Conservation (phyloP, 2,113 vertebrate genomes). For the Callopanchax toddi region DNA sequence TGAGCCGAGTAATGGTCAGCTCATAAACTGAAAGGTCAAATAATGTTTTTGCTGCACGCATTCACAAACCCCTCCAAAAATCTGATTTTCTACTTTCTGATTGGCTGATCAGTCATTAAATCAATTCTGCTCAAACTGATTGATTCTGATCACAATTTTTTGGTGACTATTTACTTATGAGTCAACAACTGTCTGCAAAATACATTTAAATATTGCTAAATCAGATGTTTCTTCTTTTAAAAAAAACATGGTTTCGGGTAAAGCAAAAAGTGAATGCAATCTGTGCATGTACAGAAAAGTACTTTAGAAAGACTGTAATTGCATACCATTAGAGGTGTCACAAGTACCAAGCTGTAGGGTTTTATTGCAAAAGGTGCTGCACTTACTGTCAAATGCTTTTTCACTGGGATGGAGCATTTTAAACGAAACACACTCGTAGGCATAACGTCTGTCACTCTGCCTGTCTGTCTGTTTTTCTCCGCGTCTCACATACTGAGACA, state of each 20-base stretch:
- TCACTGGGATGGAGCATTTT: conserved; percentile 64
- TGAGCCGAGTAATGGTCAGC: no score
- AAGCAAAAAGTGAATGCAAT: conserved; percentile 13
- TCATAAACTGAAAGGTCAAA: no score
- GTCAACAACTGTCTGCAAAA: no score
- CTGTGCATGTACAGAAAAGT: conserved; percentile 27
- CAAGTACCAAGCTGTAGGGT: conserved; percentile 50
- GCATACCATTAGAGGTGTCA: conserved; percentile 62
- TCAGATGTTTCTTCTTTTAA: no score
- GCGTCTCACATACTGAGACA: conserved; percentile 35
- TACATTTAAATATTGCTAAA: no score
- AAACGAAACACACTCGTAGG: conserved; percentile 59
- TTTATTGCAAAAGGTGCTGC: conserved; percentile 48
- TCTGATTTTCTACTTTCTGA: no score
- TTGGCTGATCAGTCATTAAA: no score
- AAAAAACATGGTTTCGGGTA: conserved; percentile 37
- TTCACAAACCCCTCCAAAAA: no score
- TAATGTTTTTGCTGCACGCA: no score
- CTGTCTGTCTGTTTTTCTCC: conserved; percentile 24
- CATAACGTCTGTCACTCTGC: conserved; percentile 47
- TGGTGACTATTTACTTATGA: no score
- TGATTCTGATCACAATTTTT: no score
- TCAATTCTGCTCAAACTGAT: no score
- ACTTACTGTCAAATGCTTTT: conserved; percentile 67
- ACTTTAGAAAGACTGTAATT: conserved; percentile 60